Evolutionary conservation across 2,888 invertebrate species (phyloP).

Genomic region (Ectobius pallidus): DNA sequence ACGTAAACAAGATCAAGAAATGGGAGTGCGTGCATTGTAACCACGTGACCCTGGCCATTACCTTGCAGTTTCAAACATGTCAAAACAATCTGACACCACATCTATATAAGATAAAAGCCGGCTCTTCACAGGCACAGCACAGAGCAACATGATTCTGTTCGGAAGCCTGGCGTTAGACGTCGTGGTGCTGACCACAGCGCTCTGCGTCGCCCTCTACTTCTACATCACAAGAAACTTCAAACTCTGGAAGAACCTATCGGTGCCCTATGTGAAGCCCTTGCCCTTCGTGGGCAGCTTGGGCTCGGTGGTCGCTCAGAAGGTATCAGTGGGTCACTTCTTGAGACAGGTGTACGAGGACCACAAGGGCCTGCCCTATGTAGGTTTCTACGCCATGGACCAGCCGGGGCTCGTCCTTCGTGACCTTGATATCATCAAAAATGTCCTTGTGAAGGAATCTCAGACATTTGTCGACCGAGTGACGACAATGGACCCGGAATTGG

Average conservation of each 20-base stretch:
- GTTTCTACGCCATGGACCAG: slow-evolving; percentile 23
- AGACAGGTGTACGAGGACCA: slow-evolving; percentile 11
- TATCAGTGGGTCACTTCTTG: neutral
- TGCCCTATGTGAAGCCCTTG: slow-evolving; percentile 24
- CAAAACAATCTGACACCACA: too few species aligned
- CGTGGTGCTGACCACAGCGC: neutral
- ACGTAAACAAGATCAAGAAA: too few species aligned
- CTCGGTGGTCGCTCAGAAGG: slow-evolving; percentile 18
- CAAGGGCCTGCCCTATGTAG: slow-evolving; percentile 19
- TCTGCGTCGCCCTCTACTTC: neutral
- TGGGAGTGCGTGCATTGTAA: too few species aligned
- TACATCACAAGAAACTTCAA: slow-evolving; percentile 33
- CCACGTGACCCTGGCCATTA: too few species aligned
- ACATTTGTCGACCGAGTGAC: slow-evolving; percentile 19
- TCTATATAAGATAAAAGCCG: too few species aligned
- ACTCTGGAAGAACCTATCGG: slow-evolving; percentile 25
- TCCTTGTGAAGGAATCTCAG: slow-evolving; percentile 30
- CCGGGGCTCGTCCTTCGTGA: slow-evolving; percentile 25
- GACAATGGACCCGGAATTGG: neutral
- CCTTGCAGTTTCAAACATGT: too few species aligned
- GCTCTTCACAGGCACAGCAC: too few species aligned
- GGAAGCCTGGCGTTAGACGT: neutral
- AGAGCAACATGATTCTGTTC: neutral
- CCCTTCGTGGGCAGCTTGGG: slow-evolving; percentile 34
- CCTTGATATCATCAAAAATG: slow-evolving; percentile 7